Percentiles rank a stretch among this genome's conserved stretches.
Conservation (phyloP, 1,140 invertebrate genomes). For the Pollicipes pollicipes region DNA sequence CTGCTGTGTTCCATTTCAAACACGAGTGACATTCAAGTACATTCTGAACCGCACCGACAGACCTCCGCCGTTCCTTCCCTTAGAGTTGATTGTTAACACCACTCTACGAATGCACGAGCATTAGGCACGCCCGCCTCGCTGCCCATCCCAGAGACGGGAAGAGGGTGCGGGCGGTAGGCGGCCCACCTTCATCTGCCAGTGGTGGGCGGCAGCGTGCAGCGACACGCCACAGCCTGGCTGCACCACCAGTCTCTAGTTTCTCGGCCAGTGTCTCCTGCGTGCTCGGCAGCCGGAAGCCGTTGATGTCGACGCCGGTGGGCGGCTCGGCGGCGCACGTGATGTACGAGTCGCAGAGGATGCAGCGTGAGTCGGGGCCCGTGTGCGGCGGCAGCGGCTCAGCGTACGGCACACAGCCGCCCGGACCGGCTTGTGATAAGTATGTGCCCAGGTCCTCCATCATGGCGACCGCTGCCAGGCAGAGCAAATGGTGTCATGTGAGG, state of each 20-base stretch:
- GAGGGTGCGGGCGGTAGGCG: too few species aligned
- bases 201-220: not conserved
- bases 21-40: too few species aligned
- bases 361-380: not conserved
- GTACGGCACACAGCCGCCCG: not conserved
- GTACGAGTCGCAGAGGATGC: not conserved
- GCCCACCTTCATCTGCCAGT: slow-evolving; percentile 2
- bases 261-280: not conserved
- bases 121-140: too few species aligned
- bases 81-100: too few species aligned
- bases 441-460: not conserved
- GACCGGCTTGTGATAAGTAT: not conserved
- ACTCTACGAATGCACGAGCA: too few species aligned
- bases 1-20: too few species aligned
- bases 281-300: slow-evolving; percentile 5
- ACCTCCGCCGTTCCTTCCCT: too few species aligned
- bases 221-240: not conserved
- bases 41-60: too few species aligned
- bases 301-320: slow-evolving; percentile 2
- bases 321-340: not conserved
- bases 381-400: not conserved
- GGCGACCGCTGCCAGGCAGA: too few species aligned
- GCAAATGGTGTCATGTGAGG: too few species aligned
- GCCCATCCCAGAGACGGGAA: too few species aligned
- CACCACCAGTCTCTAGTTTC: slow-evolving; percentile 3